A percentile compares a stretch with the other conserved stretches of the same genome.
Conservation (phyloP, 2,113 vertebrate genomes). For the Vulpes lagopus region DNA sequence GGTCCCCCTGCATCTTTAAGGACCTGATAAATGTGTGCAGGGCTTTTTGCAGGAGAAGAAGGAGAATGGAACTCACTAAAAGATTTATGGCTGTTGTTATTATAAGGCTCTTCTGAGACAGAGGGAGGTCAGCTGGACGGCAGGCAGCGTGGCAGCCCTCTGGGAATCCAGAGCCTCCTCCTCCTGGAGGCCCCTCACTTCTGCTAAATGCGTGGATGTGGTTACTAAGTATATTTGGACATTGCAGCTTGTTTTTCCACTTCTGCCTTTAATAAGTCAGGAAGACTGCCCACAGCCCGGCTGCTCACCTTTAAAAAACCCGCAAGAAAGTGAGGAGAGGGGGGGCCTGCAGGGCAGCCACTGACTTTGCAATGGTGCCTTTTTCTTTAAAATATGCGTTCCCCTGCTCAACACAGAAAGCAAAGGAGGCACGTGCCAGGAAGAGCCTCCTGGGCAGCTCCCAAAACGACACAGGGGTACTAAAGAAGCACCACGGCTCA, state of each 20-base stretch:
- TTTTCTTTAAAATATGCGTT: background rate
- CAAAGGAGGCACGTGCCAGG: no score
- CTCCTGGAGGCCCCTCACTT: background rate
- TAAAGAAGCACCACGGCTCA: background rate
- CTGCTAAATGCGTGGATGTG: constrained; percentile 32
- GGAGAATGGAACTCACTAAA: constrained; percentile 51
- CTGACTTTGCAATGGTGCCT: background rate
- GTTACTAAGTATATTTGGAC: constrained; percentile 57
- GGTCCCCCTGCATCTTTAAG: background rate
- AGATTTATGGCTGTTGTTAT: constrained; percentile 63
- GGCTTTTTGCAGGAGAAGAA: constrained; percentile 22
- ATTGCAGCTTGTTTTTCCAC: constrained; percentile 37
- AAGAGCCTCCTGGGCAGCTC: background rate
- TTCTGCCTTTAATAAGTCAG: constrained; percentile 72
- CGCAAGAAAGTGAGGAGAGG: background rate
- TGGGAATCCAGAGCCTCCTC: background rate
- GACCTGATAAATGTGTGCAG: background rate
- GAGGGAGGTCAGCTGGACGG: constrained; percentile 2
- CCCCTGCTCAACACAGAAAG: background rate
- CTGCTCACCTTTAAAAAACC: background rate
- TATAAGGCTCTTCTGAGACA: background rate
- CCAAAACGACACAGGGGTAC: background rate
- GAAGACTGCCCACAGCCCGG: background rate
- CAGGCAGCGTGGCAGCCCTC: background rate
- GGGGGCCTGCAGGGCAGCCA: background rate